Conservation (phyloP, 2,797 vertebrate species). For the Urosaurus nigricauda region DNA sequence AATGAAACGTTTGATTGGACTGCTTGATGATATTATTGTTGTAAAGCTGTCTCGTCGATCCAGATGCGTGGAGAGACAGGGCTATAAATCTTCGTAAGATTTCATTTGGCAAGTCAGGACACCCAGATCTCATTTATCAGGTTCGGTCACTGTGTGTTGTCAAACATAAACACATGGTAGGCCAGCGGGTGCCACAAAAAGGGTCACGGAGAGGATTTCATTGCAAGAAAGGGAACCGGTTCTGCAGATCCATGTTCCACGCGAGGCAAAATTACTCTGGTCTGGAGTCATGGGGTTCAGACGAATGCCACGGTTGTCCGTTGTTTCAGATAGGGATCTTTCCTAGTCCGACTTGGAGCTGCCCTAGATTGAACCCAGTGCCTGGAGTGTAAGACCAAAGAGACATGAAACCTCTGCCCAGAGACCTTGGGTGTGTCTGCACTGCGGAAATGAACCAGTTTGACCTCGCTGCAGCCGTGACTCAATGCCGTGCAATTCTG, state of each 20-base stretch:
- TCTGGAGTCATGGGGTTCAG: too few species aligned
- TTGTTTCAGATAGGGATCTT: not conserved
- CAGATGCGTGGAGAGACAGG: not conserved
- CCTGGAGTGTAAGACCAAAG: not conserved
- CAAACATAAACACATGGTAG: slow-evolving; percentile 18
- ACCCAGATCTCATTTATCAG: slow-evolving; percentile 50
- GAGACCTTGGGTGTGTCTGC: not conserved
- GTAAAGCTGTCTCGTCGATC: not conserved
- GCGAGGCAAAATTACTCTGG: not conserved
- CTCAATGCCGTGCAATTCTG: too few species aligned
- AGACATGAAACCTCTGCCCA: not conserved
- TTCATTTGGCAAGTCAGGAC: slow-evolving; percentile 52
- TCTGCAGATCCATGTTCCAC: fast-evolving
- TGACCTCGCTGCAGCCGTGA: too few species aligned
- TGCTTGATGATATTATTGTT: not conserved
- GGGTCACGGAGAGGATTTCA: not conserved
- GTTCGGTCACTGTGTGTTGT: slow-evolving; percentile 11
- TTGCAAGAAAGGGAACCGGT: not conserved
- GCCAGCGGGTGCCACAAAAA: fast-evolving
- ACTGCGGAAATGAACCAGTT: too few species aligned
- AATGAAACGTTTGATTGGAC: not conserved
- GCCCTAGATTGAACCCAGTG: not conserved
- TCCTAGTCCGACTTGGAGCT: not conserved
- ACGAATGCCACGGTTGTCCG: not conserved
- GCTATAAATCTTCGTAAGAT: not conserved